Percentiles rank a stretch among this genome's conserved stretches.
These are phyloP conservation scores for Sylvia atricapilla DNA, from an alignment of 2,113 vertebrate genomes.

Conservation along the genomic window DNA sequence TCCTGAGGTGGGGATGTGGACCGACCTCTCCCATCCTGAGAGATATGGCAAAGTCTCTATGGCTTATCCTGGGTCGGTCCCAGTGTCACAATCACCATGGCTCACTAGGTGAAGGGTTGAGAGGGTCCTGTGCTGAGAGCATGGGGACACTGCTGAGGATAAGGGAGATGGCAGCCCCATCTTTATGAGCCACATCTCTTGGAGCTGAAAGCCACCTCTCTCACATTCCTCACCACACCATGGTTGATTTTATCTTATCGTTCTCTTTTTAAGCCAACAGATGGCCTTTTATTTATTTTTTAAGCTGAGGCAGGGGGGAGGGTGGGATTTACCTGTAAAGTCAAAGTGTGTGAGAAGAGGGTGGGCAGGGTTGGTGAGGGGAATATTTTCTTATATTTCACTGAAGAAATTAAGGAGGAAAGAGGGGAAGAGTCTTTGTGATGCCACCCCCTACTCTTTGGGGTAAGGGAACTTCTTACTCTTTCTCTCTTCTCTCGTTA, in stretches of 20 bases:
- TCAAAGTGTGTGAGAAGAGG: constrained; percentile 55
- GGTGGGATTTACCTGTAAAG: constrained; percentile 56
- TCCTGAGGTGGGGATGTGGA: constrained; percentile 25
- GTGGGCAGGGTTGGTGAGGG: constrained; percentile 5
- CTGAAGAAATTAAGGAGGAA: constrained; percentile 57
- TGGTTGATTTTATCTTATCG: constrained; percentile 69
- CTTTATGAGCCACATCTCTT: constrained; percentile 61
- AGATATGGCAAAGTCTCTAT: constrained; percentile 20
- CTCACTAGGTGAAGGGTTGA: constrained; percentile 17
- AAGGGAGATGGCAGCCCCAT: constrained; percentile 57
- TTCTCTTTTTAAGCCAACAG: constrained; percentile 72
- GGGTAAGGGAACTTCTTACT: constrained; percentile 19
- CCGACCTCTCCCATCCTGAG: constrained; percentile 3
- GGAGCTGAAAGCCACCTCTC: constrained; percentile 63
- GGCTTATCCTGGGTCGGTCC: constrained; percentile 25
- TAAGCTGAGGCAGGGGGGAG: constrained; percentile 46
- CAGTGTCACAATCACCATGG: constrained; percentile 18
- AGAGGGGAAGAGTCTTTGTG: constrained; percentile 57
- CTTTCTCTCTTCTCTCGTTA: constrained; percentile 70
- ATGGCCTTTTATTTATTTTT: constrained; percentile 74
- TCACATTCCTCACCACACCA: not conserved
- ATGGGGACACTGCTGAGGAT: constrained; percentile 14
- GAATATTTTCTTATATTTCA: constrained; percentile 64
- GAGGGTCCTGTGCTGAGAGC: constrained; percentile 21
- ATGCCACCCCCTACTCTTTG: not conserved